Base-by-base conservation (phyloP, 2,113 vertebrate species). In the Damaliscus lunatus region DNA sequence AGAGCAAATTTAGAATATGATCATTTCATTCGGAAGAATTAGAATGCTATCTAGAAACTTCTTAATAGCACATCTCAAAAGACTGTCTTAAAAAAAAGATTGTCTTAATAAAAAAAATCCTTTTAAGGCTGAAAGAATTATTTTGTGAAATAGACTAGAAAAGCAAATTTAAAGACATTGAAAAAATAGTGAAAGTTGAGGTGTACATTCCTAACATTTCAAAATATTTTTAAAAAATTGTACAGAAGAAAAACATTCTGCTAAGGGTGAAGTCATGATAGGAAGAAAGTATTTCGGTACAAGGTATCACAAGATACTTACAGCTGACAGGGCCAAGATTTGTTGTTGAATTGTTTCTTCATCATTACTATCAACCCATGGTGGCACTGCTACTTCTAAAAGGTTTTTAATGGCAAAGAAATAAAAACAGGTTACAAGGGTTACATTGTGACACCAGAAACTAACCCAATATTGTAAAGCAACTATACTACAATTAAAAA, bases 261-360 rank as follows among this genome's bases (percentile, higher is more conserved):
- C 50, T 59, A 95, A 88, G 53, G 77, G 77, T 40, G 88, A 91
- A 96, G 33, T 87, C 21, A 71, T 8, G 57, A 74, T 1, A 60
- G n/a, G 40, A 92, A 88, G 19, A 21, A 83, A 74, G 40, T 40
- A 46, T 36, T 83, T 60, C 36, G 15, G 81, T 15, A 31, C 6
- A 55, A 59, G 46, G 36, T 62, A 29, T 52, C n/a, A 74, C 11
- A 96, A 93, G 96, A 96, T 90, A 98, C 99, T 99, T 98, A 99
- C 99, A 83, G 99, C 99, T 57, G 99, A 99, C 96, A 99, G 99
- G 96, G 99, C 99, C 53, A 99, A 95, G 94, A 99, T 99, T 98
- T 99, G 99, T 92, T 99, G 99, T 85, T 99, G 99, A 98, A 99
- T 99, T 19, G 99, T 99, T 98, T 99, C 99, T 97, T 99, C 99